These are phyloP conservation scores for Dendrolimus pini DNA, from an alignment of 2,888 invertebrate genomes.

Conservation along the genomic window DNA sequence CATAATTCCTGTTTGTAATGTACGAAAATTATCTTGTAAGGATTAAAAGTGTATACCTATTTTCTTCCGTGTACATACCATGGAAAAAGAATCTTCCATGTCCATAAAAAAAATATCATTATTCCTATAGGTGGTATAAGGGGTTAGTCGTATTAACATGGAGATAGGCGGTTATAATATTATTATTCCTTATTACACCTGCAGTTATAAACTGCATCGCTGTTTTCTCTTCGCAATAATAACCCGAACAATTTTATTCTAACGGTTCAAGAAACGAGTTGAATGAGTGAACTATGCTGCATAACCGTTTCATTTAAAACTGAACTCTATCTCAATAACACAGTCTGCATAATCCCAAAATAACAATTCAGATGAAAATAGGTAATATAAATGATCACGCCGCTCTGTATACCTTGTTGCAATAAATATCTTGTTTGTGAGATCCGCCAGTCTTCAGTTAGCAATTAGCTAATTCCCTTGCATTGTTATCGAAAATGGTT, in stretches of 20 bases:
- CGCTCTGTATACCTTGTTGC: slow-evolving; percentile 18
- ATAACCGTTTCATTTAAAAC: slow-evolving; percentile 12
- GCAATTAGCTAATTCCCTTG: slow-evolving; percentile 21
- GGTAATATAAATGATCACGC: slow-evolving; percentile 16
- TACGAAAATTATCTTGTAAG: too few species aligned
- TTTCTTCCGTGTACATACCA: too few species aligned
- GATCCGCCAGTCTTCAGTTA: slow-evolving; percentile 23
- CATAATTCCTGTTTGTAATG: too few species aligned
- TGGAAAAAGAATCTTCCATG: too few species aligned
- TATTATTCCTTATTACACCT: slow-evolving; percentile 9
- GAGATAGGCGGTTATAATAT: neutral
- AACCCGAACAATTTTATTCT: slow-evolving; percentile 31
- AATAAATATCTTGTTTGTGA: slow-evolving; percentile 31
- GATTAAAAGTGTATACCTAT: too few species aligned
- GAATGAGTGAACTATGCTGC: slow-evolving; percentile 1
- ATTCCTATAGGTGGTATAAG: too few species aligned
- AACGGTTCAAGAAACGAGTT: slow-evolving; percentile 31
- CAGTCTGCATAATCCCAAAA: neutral
- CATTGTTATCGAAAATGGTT: slow-evolving; percentile 18
- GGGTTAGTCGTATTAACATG: neutral
- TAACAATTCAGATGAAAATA: neutral
- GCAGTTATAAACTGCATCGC: slow-evolving; percentile 18
- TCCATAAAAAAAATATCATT: too few species aligned
- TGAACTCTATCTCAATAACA: slow-evolving; percentile 16
- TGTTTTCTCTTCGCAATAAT: slow-evolving; percentile 25